A percentile compares a stretch with the other conserved stretches of the same genome.
phyloP scores from a whole-genome alignment of 2,113 vertebrate genomes.

The Pampusana beccarii region DNA sequence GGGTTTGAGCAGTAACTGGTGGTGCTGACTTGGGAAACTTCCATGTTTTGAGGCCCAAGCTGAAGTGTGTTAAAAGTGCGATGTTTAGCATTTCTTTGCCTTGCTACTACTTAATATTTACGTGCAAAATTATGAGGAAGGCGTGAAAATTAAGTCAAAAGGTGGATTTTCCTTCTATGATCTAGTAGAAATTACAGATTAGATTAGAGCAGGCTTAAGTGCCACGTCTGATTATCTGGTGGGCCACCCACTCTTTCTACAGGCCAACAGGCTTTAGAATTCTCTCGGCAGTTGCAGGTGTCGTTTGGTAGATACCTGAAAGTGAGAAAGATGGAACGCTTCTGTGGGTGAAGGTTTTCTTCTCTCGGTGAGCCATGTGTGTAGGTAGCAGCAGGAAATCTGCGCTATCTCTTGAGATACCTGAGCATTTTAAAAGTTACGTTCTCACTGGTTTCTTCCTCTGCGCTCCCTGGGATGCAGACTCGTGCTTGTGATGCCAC shows the following conservation, averaged over 20 bases:
- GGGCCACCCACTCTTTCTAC: background rate
- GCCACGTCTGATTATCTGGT: background rate
- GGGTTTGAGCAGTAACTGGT: background rate
- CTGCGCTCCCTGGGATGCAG: rapidly evolving
- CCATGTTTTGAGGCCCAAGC: background rate
- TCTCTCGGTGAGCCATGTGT: background rate
- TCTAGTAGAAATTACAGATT: background rate
- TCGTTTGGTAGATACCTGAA: background rate
- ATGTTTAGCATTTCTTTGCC: background rate
- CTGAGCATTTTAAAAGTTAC: rapidly evolving
- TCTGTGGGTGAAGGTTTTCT: background rate
- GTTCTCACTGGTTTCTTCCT: background rate
- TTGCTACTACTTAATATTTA: background rate
- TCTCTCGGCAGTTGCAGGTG: background rate
- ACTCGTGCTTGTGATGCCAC: background rate
- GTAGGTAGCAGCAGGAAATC: background rate
- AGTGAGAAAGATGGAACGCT: background rate
- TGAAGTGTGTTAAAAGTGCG: background rate
- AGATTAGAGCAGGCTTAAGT: background rate
- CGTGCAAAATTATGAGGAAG: background rate
- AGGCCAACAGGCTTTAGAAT: background rate
- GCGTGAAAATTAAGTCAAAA: background rate
- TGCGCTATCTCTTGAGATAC: background rate
- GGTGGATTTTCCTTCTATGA: background rate
- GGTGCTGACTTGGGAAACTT: background rate